A percentile compares a stretch with the other conserved stretches of the same genome.
Conservation (phyloP, 37 sponge, comb jelly and placozoan species). For the Axinella damicornis region DNA sequence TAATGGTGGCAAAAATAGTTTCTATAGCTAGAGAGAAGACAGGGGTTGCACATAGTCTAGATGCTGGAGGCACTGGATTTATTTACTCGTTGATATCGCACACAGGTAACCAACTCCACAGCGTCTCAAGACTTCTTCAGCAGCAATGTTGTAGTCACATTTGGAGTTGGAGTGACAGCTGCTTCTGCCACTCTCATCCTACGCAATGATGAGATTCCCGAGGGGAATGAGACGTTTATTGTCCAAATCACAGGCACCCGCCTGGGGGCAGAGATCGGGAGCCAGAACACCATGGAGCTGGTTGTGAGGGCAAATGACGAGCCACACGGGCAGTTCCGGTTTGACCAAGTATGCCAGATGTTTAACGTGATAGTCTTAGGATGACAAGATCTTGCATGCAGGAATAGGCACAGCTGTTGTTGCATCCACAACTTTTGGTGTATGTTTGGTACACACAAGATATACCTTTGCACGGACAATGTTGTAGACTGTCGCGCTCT, state of each 20-base stretch:
- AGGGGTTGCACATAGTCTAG: too few species aligned
- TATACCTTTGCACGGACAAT: too few species aligned
- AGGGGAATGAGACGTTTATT: constrained; percentile 80
- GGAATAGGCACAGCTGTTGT: too few species aligned
- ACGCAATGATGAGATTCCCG: constrained; percentile 66
- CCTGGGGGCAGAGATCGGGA: constrained; percentile 65
- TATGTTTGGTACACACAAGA: too few species aligned
- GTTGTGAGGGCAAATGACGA: constrained; percentile 73
- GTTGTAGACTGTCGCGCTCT: background rate
- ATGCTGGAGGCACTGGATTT: too few species aligned
- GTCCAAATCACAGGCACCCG: constrained; percentile 46
- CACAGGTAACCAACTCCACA: constrained; percentile 9
- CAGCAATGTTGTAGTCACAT: constrained; percentile 13
- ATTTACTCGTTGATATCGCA: too few species aligned
- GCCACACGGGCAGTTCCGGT: constrained; percentile 77
- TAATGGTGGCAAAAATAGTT: too few species aligned
- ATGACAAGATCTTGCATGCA: too few species aligned
- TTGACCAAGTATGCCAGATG: constrained; percentile 53
- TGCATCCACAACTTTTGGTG: too few species aligned
- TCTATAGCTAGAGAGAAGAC: too few species aligned
- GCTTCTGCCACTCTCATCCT: constrained; percentile 41
- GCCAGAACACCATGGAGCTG: constrained; percentile 26
- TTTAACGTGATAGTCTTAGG: too few species aligned
- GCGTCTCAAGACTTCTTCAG: constrained; percentile 3
- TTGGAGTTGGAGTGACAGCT: constrained; percentile 52